A percentile compares a stretch with the other conserved stretches of the same genome.
These are phyloP conservation scores for Proterorhinus semilunaris DNA, from an alignment of 2,113 vertebrate genomes.

Conservation along the genomic window DNA sequence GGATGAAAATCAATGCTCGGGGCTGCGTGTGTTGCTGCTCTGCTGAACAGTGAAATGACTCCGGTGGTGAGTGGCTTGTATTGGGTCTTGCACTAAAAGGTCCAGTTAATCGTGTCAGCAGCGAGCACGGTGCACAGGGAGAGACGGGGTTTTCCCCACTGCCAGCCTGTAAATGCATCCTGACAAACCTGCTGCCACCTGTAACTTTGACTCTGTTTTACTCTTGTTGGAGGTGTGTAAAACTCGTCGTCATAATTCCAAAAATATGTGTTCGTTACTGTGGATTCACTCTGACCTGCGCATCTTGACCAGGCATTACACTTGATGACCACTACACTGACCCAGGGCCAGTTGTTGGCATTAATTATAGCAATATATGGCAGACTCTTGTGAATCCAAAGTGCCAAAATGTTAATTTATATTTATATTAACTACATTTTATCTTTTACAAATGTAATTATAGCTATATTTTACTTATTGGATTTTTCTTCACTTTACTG, in stretches of 20 bases:
- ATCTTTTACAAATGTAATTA: too few relatives aligned
- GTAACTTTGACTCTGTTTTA: conserved; percentile 9
- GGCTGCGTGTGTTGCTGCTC: conserved; percentile 65
- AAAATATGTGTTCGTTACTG: background rate
- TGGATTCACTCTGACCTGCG: background rate
- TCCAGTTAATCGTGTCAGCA: conserved; percentile 63
- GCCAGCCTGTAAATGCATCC: conserved; percentile 39
- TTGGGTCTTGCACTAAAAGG: conserved; percentile 50
- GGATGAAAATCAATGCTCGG: conserved; percentile 66
- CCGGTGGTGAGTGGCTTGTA: conserved; percentile 44
- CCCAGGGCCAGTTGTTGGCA: too few relatives aligned
- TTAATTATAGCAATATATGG: too few relatives aligned
- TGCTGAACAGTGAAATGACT: conserved; percentile 77
- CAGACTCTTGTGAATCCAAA: too few relatives aligned
- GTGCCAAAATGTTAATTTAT: too few relatives aligned
- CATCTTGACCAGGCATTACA: background rate
- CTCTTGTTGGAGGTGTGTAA: conserved; percentile 12
- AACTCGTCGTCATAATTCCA: conserved; percentile 17
- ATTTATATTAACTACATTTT: too few relatives aligned
- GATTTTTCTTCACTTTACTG: too few relatives aligned
- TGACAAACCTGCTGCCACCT: conserved; percentile 35
- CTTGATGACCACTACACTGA: background rate
- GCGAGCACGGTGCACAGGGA: conserved; percentile 30
- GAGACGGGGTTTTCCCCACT: conserved; percentile 26
- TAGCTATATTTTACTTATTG: too few relatives aligned